Base-by-base conservation (phyloP, 2,797 vertebrate genomes). In the Phylloscopus collybita region DNA sequence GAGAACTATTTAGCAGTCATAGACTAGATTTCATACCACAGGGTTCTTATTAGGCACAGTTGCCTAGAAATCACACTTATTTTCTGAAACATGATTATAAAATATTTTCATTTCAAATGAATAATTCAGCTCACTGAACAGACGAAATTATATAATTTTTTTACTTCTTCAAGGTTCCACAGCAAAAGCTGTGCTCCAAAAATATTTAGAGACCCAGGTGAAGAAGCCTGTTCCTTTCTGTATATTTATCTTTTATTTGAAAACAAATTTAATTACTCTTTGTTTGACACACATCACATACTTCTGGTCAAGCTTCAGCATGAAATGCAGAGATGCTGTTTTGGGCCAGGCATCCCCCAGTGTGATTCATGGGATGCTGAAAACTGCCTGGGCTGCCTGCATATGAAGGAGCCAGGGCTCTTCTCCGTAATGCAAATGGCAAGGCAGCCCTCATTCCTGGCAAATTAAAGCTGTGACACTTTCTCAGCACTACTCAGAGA, bases 61-160 rank as follows among this genome's bases (percentile, higher is more conserved):
- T 96, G 88, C 95, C 81, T 95, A 73, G 70, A 88, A 97, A 97
- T 95, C 72, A 94, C 84, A 91, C 76, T 92, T 85, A 93, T 88
- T 96, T 96, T 84, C 72, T 95, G 90, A 96, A 88, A 94, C 30
- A 92, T 8, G 49, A 93, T 88, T 96, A 96, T 94, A 95, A 97
- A 90, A 95, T 94, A 95, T 93, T 97, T 97, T 96, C 87, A 95
- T 86, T 95, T 92, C 57, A 71, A 94, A 97, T 97, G 70, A 96
- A 95, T 96, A 97, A 97, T 95, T 96, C 83, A 96, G 74, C 54
- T 96, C 75, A 73, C 78, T 32, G 80, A 91, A 70, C 61, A 96
- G 86, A 65, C 29, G 92, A n/a, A 86, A 87, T 82, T 65, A 95
- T 87, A 20, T 62, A 85, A 93, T 51, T 88, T 85, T 80, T 80